Evolutionary conservation across 1,140 invertebrate genomes (phyloP), one percentile per base, ranked within the genome.

Genomic region (Listronotus oregonensis): DNA sequence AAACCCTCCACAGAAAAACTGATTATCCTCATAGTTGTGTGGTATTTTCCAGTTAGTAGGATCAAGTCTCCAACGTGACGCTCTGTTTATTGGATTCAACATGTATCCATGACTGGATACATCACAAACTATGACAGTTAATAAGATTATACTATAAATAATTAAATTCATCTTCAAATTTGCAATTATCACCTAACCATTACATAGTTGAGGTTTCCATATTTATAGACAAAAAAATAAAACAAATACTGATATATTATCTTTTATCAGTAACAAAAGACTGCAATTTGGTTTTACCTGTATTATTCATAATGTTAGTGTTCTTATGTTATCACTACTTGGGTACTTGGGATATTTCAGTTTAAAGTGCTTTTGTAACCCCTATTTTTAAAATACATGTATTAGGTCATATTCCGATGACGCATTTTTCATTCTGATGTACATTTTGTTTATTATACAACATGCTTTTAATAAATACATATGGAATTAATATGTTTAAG

Each of bases 1-100:
- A 60, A 80, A 80, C 52, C 89, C 88, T 34, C 89, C 89, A 73
- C 90, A 91, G 74, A 82, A 89, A 34, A 86, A 80, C 51, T 83
- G 81, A 70, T 89, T 88, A 71, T 91, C 90, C 49, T 86, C 78
- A 42, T 83, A 88, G 75, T 90, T 87, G 1, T 68, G 64, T 0
- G 84, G 82, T 18, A 75, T 72, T 15, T 66, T 46, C n/a, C 66
- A 69, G 3, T 85, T 85, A 0, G 80, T 70, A 42, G 80, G 79
- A 27, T 87, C 83, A 54, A 80, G 81, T 55, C 89, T 82, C 88
- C 88, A 91, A 40, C 87, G 80, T 27, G 85, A 84, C 63, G 85
- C 85, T 61, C 90, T 82, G 55, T 86, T 85, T 6, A 87, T 83
- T 0, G 90, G 90, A 66, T 87, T 83, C 64, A 89, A 75, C 73